Base-by-base conservation (phyloP, 2,888 invertebrate genomes). In the Acleris emargana region DNA sequence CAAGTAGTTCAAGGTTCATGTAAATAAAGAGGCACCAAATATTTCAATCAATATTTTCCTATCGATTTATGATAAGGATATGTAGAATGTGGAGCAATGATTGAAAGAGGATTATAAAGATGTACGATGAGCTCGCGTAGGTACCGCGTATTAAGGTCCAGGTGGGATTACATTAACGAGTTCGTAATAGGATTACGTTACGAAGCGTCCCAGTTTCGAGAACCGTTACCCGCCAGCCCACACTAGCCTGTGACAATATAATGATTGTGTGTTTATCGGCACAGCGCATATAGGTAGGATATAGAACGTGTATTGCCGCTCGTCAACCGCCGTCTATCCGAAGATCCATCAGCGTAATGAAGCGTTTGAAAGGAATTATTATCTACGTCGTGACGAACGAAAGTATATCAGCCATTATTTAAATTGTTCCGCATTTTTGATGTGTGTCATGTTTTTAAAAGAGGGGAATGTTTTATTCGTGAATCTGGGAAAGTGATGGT, bases 161-260 rank as follows among this genome's bases (percentile, higher is more conserved):
- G 78, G 77, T 76, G 74, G 86, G 87, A 90, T 91, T 78, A 80
- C 81, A 85, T 84, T 90, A 90, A 90, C 89, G 87, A 91, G 89
- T 81, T 86, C 84, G 81, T 90, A 91, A 90, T 90, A 87, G 86
- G 91, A 91, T 91, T 91, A 90, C 86, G 82, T 83, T 83, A 77
- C 78, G 75, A 82, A 76, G 82, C 82, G 91, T 82, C 86, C 91
- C 85, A 89, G 86, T 88, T 91, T 77, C 78, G 69, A 72, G 69
- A 76, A 84, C 88, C 85, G 88, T 85, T 88, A 88, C 81, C 72
- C 69, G 69, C 73, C 69, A 77, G 79, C 87, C 87, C 84, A 88
- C 84, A 83, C 86, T 81, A 82, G 76, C 76, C 73, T 82, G 86
- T 83, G 89, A 89, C 90, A 89, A 84, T 87, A 86, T 87, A 90